A percentile compares a stretch with the other conserved stretches of the same genome.
These are phyloP conservation scores for Spodoptera picta DNA, from an alignment of 2,888 invertebrate species.

Conservation along the genomic window DNA sequence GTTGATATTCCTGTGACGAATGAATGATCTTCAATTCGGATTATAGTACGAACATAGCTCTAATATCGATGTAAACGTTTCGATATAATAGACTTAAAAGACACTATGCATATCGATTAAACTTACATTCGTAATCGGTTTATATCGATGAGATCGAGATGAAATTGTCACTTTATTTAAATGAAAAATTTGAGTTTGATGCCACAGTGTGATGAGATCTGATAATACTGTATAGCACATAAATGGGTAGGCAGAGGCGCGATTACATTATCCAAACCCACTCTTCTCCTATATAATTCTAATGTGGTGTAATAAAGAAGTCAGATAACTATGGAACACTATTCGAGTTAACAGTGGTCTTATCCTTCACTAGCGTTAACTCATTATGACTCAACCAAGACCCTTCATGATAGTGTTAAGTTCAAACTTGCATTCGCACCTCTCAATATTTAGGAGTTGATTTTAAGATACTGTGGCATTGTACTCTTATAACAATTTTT, in stretches of 20 bases:
- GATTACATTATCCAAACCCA: too few species aligned
- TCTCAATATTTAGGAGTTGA: too few species aligned
- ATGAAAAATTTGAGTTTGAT: not conserved
- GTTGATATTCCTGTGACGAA: slow-evolving; percentile 5
- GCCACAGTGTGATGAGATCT: slow-evolving; percentile 20
- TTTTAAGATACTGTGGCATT: too few species aligned
- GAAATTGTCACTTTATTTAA: not conserved
- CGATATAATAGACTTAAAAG: slow-evolving; percentile 32
- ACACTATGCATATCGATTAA: slow-evolving; percentile 39
- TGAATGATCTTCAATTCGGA: slow-evolving; percentile 33
- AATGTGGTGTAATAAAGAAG: too few species aligned
- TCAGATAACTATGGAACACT: too few species aligned
- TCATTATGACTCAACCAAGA: too few species aligned
- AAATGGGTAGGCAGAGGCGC: not conserved
- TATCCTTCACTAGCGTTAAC: too few species aligned
- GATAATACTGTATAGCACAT: slow-evolving; percentile 11
- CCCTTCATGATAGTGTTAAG: too few species aligned
- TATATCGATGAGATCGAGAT: slow-evolving; percentile 10
- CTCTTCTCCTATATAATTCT: too few species aligned
- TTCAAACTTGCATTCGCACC: too few species aligned
- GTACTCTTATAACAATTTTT: too few species aligned
- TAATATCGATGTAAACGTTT: slow-evolving; percentile 43
- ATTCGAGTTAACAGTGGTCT: too few species aligned
- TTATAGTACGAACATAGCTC: slow-evolving; percentile 31
- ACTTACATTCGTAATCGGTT: slow-evolving; percentile 23